Conservation (phyloP, 2,113 vertebrate genomes). For the Alethe diademata region DNA sequence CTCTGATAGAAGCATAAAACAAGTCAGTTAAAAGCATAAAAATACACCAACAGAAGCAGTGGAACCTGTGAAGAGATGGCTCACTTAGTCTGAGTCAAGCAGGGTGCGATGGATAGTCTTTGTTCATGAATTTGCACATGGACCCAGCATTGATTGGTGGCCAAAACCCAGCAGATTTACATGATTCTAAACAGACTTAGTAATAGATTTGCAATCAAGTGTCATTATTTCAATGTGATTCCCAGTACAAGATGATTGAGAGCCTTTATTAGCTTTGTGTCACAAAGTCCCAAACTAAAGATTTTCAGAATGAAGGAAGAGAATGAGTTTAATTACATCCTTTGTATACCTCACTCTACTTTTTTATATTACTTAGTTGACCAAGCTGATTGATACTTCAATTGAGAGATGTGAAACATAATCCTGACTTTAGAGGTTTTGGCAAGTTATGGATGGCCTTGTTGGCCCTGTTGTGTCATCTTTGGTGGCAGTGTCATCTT, state of each 20-base stretch:
- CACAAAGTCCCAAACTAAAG: background rate
- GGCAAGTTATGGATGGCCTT: background rate
- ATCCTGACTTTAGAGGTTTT: background rate
- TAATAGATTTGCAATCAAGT: background rate
- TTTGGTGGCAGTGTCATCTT: background rate
- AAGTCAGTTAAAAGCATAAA: background rate
- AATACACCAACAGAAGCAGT: background rate
- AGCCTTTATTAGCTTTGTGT: background rate
- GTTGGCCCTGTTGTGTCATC: background rate
- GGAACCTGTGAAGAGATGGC: background rate
- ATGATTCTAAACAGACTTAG: background rate
- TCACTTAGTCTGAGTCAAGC: background rate
- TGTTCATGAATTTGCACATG: background rate
- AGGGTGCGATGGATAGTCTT: background rate
- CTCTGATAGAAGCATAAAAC: background rate
- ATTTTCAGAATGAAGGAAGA: background rate
- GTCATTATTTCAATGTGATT: background rate
- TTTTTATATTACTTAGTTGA: background rate
- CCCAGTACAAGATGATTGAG: background rate
- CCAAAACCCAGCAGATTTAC: rapidly evolving
- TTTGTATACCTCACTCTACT: background rate
- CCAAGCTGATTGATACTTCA: background rate
- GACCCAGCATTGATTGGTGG: background rate
- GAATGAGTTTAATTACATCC: background rate
- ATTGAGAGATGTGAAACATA: background rate